A percentile compares a stretch with the other conserved stretches of the same genome.
These are phyloP conservation scores for Gadopsis bispinosus DNA, from an alignment of 2,797 vertebrate genomes.

Conservation along the genomic window DNA sequence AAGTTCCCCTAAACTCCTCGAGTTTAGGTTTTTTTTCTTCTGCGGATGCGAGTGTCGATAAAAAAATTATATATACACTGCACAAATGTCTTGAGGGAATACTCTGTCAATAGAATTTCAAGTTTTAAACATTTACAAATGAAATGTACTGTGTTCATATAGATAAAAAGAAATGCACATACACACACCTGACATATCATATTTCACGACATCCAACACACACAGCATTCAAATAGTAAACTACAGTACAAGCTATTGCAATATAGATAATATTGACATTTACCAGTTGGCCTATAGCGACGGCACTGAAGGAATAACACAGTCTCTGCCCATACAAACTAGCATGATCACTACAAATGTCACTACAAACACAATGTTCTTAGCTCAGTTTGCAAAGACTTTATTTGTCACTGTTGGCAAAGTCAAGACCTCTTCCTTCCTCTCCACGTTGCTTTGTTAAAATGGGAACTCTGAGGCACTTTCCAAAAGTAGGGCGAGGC, in stretches of 20 bases:
- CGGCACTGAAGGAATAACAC: slow-evolving; percentile 75
- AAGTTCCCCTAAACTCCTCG: slow-evolving; percentile 10
- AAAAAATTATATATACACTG: slow-evolving; percentile 46
- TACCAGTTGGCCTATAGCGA: slow-evolving; percentile 75
- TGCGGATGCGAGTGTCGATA: slow-evolving; percentile 29
- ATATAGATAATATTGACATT: slow-evolving; percentile 79
- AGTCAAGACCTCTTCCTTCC: slow-evolving; percentile 64
- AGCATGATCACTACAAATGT: slow-evolving; percentile 59
- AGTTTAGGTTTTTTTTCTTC: slow-evolving; percentile 14
- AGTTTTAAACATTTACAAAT: slow-evolving; percentile 68
- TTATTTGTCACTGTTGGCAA: slow-evolving; percentile 67
- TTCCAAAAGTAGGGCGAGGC: slow-evolving; percentile 86
- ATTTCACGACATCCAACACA: slow-evolving; percentile 79
- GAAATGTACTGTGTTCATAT: slow-evolving; percentile 72
- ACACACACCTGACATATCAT: slow-evolving; percentile 73
- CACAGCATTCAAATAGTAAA: slow-evolving; percentile 80
- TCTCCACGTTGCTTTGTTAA: slow-evolving; percentile 56
- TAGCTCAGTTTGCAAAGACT: slow-evolving; percentile 67
- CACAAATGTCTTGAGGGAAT: slow-evolving; percentile 63
- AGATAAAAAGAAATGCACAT: slow-evolving; percentile 72
- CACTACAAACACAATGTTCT: slow-evolving; percentile 26
- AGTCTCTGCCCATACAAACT: slow-evolving; percentile 73
- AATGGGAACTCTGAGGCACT: slow-evolving; percentile 91
- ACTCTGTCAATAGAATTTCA: slow-evolving; percentile 70
- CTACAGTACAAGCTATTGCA: slow-evolving; percentile 82